phyloP scores from a whole-genome alignment of 2,797 vertebrate species.

The Mastacembelus armatus region DNA sequence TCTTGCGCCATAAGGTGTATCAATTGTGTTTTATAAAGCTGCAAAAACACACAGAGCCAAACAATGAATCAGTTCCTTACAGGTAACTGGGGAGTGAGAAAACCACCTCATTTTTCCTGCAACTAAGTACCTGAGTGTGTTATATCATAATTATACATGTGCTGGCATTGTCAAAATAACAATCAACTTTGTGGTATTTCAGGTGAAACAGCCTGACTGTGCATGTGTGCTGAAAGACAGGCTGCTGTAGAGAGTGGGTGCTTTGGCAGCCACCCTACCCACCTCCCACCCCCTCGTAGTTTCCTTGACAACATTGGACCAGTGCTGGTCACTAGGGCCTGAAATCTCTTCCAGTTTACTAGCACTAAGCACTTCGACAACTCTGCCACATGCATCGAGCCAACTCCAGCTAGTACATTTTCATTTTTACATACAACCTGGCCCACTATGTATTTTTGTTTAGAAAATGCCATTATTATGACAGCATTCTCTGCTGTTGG shows the following conservation, averaged over 20 bases:
- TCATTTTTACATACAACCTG: background rate
- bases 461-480: background rate
- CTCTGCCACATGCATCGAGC: slow-evolving; percentile 11
- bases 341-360: slow-evolving; percentile 49
- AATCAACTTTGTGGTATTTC: slow-evolving; percentile 37
- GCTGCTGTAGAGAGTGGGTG: slow-evolving; percentile 64
- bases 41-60: background rate
- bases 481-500: background rate
- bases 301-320: slow-evolving; percentile 74
- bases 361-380: slow-evolving; percentile 24
- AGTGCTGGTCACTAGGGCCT: slow-evolving; percentile 55
- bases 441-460: background rate
- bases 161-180: background rate
- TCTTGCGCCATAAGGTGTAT: background rate
- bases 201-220: slow-evolving; percentile 42
- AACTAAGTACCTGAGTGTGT: background rate
- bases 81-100: slow-evolving; percentile 26
- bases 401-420: background rate
- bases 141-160: background rate
- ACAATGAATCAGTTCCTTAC: background rate
- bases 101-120: slow-evolving; percentile 20
- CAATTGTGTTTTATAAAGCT: slow-evolving; percentile 4
- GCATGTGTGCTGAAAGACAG: slow-evolving; percentile 32
- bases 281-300: slow-evolving; percentile 23
- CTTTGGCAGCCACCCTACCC: slow-evolving; percentile 30